phyloP scores from a whole-genome alignment of 2,888 invertebrate species.

The Harpalus rufipes region DNA sequence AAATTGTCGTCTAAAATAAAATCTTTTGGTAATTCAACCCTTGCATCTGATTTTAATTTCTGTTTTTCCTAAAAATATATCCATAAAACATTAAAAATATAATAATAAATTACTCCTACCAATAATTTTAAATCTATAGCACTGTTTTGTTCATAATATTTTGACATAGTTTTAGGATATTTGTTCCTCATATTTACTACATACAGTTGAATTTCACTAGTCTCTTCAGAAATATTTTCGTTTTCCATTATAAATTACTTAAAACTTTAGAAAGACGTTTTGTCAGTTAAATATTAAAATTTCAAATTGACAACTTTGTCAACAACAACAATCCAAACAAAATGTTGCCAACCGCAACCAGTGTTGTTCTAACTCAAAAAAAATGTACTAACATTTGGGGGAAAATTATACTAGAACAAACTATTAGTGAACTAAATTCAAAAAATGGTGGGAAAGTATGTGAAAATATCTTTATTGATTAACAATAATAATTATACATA shows the following conservation, averaged over 20 bases:
- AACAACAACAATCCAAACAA: too few species aligned
- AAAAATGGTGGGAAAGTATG: too few species aligned
- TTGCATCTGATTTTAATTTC: conserved; percentile 2
- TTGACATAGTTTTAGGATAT: conserved; percentile 41
- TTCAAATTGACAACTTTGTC: not conserved
- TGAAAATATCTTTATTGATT: too few species aligned
- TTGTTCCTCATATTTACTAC: conserved; percentile 48
- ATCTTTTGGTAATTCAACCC: not conserved
- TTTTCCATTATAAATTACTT: conserved; percentile 1
- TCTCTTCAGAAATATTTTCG: conserved; percentile 22
- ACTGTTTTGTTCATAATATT: conserved; percentile 55
- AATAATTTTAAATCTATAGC: conserved; percentile 58
- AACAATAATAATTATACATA: too few species aligned
- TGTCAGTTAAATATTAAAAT: not conserved
- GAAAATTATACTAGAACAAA: too few species aligned
- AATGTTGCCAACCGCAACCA: not conserved
- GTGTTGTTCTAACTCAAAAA: too few species aligned
- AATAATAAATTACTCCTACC: conserved; percentile 12
- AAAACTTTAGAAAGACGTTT: not conserved
- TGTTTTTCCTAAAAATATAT: conserved; percentile 44
- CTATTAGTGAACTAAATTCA: too few species aligned
- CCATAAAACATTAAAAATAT: not conserved
- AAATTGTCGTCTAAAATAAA: conserved; percentile 26
- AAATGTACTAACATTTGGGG: too few species aligned
- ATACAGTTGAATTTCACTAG: conserved; percentile 35